A percentile compares a stretch with the other conserved stretches of the same genome.
Conservation (phyloP, 2,888 invertebrate genomes). For the Sepioteuthis lessoniana region DNA sequence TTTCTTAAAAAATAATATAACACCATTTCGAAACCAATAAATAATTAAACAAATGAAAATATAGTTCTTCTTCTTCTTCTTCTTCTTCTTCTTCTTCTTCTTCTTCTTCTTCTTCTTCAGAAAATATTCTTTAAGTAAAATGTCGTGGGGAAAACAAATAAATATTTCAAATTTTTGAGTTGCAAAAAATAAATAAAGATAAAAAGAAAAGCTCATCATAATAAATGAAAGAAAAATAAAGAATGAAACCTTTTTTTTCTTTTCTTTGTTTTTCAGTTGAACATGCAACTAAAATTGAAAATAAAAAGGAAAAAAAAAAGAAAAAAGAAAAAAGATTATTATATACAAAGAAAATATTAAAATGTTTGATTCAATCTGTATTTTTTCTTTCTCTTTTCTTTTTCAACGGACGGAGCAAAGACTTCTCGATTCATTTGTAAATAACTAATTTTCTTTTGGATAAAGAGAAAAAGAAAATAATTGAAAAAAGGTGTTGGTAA, state of each 20-base stretch:
- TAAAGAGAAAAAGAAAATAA: background rate
- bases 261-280: background rate
- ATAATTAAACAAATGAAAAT: background rate
- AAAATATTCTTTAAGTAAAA: background rate
- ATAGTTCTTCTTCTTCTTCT: background rate
- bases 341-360: background rate
- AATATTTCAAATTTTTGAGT: background rate
- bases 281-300: background rate
- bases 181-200: background rate
- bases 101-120: too few species aligned
- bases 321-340: background rate
- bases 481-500: background rate
- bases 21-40: background rate
- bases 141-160: background rate
- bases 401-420: background rate
- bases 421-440: background rate
- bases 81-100: too few species aligned
- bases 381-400: background rate
- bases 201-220: too few species aligned
- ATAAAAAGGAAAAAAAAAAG: too few species aligned
- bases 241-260: too few species aligned
- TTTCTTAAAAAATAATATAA: background rate
- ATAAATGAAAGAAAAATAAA: background rate
- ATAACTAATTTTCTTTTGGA: background rate
- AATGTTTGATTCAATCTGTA: background rate